phyloP scores from a whole-genome alignment of 35 echinoderm and acorn worm genomes.

The Anneissia japonica region DNA sequence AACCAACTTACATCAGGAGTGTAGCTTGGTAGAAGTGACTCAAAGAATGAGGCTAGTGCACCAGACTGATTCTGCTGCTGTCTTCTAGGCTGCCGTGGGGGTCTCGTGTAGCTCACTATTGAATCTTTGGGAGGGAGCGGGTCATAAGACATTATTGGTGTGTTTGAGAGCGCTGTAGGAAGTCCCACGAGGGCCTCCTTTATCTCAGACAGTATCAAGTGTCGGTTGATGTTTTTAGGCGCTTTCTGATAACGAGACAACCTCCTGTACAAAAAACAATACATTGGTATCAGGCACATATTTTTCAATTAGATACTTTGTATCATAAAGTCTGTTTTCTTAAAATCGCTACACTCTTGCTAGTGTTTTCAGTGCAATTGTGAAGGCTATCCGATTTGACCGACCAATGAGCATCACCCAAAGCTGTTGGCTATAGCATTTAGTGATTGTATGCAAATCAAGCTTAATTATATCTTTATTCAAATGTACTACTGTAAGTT shows the following conservation, averaged over 20 bases:
- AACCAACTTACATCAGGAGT: background rate
- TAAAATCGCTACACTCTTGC: no score
- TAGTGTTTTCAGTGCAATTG: no score
- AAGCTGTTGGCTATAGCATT: no score
- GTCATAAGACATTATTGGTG: conserved; percentile 86
- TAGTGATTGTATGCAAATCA: no score
- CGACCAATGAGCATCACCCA: no score
- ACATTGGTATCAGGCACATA: no score
- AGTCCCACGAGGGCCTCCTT: conserved; percentile 59
- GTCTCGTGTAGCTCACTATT: conserved; percentile 73
- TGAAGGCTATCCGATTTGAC: no score
- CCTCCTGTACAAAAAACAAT: conserved; percentile 45
- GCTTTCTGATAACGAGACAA: conserved; percentile 61
- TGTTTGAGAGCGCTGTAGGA: conserved; percentile 66
- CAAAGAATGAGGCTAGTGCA: background rate
- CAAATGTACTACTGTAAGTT: no score
- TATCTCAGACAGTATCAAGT: conserved; percentile 80
- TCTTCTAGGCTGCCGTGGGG: conserved; percentile 35
- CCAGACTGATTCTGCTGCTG: background rate
- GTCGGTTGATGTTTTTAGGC: conserved; percentile 84
- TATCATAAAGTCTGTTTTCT: no score
- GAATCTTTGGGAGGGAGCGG: conserved; percentile 79
- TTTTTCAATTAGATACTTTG: no score
- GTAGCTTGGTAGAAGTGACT: conserved; percentile 2
- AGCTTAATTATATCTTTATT: no score